Evolutionary conservation across 2,888 invertebrate species (phyloP), one percentile per base, ranked within the genome.

Genomic region (Diarsia brunnea): DNA sequence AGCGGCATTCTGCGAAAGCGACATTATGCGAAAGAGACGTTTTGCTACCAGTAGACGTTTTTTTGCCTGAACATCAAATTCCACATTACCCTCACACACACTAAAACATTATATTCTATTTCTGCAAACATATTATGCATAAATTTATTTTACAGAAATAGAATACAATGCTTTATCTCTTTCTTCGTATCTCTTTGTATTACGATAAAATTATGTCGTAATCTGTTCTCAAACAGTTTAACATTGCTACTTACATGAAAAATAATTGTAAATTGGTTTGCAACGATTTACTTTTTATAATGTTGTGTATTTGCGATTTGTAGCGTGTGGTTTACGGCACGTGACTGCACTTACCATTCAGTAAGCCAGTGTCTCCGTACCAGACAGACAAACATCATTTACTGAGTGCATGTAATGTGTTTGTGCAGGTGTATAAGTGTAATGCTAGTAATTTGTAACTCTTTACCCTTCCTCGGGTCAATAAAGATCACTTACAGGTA

Each of bases 141-240:
- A 51, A n/a, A 38, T 38, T 4, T 38, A 38, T 38, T 31, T 66
- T n/a, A 67, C 21, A 16, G 4, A 19, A 43, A 68, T 24, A 53
- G 19, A 68, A 53, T 43, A 53, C 12, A 38, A 68, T 7, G 10
- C 16, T 24, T 55, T 53, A 53, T 68, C 24, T 68, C 3, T 43
- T 55, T 38, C 38, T 43, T 55, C 4, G 11, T 19, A 49, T 63
- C 38, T 63, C 63, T 51, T 70, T 38, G 61, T 70, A 63, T 61
- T 49, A 19, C 19, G 49, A 24, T 24, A 19, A 24, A 70, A 7
- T 38, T 24, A 49, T 63, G n/a, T 63, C 49, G 24, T 70, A 49
- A 49, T 61, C 12, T 70, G 24, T 70, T 49, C 61, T 21, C 61
- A 70, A 12, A 24, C 47, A 45, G 8, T 38, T 0, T 1, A 38